phyloP scores from a whole-genome alignment of 2,888 invertebrate species.

The Pherbina coryleti region DNA sequence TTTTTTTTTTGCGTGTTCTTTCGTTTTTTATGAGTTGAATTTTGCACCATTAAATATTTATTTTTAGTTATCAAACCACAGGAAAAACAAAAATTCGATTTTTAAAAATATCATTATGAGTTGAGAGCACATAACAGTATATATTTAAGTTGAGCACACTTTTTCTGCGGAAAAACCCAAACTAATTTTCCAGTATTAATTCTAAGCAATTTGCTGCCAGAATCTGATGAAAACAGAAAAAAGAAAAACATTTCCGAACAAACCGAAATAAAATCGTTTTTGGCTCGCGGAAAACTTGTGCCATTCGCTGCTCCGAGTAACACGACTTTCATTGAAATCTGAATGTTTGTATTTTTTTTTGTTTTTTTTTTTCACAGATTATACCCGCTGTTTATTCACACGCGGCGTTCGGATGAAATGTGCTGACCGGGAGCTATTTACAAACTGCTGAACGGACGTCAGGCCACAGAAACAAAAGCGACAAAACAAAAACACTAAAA shows the following conservation, averaged over 20 bases:
- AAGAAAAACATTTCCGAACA: not conserved
- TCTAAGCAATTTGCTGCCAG: too few relatives aligned
- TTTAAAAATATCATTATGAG: not conserved
- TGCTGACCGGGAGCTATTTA: constrained; percentile 63
- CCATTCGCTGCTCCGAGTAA: constrained; percentile 32
- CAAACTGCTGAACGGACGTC: constrained; percentile 54
- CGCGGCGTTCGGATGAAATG: constrained; percentile 46
- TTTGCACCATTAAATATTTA: not conserved
- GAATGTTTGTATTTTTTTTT: constrained; percentile 25
- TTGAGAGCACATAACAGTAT: too few relatives aligned
- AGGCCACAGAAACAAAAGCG: constrained; percentile 33
- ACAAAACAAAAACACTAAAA: constrained; percentile 37
- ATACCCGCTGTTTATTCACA: not conserved
- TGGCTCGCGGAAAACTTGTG: constrained; percentile 47
- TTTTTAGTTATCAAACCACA: not conserved
- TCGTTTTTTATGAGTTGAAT: not conserved
- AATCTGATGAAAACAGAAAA: not conserved
- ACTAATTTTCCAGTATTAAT: constrained; percentile 5
- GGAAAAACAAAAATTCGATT: not conserved
- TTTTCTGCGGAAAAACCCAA: not conserved
- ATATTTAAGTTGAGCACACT: not conserved
- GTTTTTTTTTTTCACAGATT: constrained; percentile 18
- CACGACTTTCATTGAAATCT: constrained; percentile 31
- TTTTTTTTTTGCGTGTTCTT: not conserved
- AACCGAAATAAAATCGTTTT: constrained; percentile 24